These are phyloP conservation scores for Eupeodes latifasciatus DNA, from an alignment of 2,888 invertebrate species.

Conservation along the genomic window DNA sequence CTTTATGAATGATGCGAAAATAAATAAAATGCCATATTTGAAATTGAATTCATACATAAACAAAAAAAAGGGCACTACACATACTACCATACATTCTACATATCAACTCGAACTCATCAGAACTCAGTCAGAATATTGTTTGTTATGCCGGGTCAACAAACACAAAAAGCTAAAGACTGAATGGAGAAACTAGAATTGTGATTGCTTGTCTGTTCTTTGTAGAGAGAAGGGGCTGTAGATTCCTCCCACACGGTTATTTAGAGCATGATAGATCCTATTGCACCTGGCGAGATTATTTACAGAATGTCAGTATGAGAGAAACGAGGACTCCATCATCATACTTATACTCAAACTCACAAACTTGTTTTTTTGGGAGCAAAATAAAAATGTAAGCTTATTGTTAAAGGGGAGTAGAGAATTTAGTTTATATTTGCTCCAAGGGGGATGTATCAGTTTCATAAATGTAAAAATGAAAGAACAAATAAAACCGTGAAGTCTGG, in stretches of 20 bases:
- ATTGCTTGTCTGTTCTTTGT: constrained; percentile 10
- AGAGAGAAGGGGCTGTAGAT: background rate
- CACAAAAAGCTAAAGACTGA: background rate
- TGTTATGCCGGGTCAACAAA: constrained; percentile 26
- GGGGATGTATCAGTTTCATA: background rate
- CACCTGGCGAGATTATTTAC: background rate
- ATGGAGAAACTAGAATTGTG: constrained; percentile 37
- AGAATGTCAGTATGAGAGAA: background rate
- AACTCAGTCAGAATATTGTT: background rate
- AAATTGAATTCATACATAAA: constrained; percentile 33
- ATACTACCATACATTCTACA: background rate
- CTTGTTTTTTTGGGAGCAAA: background rate
- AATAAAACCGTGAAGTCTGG: too few species aligned
- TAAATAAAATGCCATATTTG: constrained; percentile 52
- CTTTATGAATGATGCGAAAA: constrained; percentile 5
- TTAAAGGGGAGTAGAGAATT: background rate
- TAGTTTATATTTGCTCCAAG: background rate
- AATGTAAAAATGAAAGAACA: background rate
- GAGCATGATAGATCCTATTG: constrained; percentile 7
- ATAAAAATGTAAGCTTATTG: constrained; percentile 6
- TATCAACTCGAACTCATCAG: background rate
- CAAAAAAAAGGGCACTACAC: constrained; percentile 10
- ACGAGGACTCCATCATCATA: background rate
- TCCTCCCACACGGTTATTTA: constrained; percentile 34
- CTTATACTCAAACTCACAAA: background rate